Evolutionary conservation across 2,888 invertebrate genomes (phyloP), one percentile per base, ranked within the genome.

Genomic region (Campoletis raptor): DNA sequence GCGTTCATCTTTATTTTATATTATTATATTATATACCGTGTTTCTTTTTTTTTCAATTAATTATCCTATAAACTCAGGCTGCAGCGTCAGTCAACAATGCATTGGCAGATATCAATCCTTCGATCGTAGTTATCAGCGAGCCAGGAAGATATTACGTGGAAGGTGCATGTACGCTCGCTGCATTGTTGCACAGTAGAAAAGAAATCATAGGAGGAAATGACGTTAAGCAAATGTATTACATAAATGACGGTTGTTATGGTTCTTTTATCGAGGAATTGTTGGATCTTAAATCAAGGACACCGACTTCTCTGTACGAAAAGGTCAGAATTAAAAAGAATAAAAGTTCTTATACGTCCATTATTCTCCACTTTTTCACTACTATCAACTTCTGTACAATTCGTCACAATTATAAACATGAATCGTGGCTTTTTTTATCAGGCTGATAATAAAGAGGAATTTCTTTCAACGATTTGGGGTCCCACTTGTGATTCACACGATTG

Each of bases 121-220:
- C 90, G 1, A 92, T 94, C 21, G 86, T 90, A 81, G 88, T 97
- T 67, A 96, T 96, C 88, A 93, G 94, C 54, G 96, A 96, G 91
- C 96, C 96, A 0, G 96, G 96, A 21, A 94, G 96, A 79, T 96
- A 95, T 93, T 96, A 95, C 89, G 96, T 96, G 0, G 95, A 96
- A 9, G 95, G 96, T 0, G 96, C 96, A 0, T 96, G 95, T 90
- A 95, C 96, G n/a, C 92, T 96, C 15, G 95, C 94, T 48, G 94
- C 95, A 57, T 95, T 95, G 87, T 93, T 96, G 78, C 95, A 96
- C 89, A 91, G 96, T 18, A 95, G 95, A 88, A 95, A 95, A 66
- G 91, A 94, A n/a, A 93, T 95, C 7, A 66, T 37, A 0, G 90
- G 90, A 4, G 86, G 79, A 0, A 90, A 90, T 3, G 85, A 91